Evolutionary conservation across 2,888 invertebrate genomes (phyloP), one percentile per base, ranked within the genome.

Genomic region (Ennomos quercinarius): DNA sequence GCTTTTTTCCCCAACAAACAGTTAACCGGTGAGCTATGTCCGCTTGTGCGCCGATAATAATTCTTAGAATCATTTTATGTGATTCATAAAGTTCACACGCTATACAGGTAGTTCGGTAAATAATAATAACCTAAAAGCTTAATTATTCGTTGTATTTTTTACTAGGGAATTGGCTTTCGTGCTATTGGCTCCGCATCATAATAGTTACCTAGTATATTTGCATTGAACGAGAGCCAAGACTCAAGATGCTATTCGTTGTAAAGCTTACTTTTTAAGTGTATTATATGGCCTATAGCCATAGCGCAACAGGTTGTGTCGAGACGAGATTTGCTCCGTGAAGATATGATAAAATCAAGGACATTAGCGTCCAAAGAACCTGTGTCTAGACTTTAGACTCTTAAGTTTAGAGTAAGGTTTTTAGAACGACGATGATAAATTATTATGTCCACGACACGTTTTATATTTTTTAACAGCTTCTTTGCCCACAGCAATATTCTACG

Each of bases 71-170:
- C 67, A 63, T 70, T 76, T 75, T 74, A 70, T 70, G 66, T 86
- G 87, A 89, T 80, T 87, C 87, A 88, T 70, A 75, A 71, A 67
- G 73, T 81, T 80, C 76, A 72, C 81, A 77, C 78, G 76, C 27
- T 27, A 27, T 27, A 27, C 27, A 36, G 34, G 13, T 27, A 8
- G 38, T 10, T 13, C 12, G 64, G 57, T 39, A 58, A 44, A 38
- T 17, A 2, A 3, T 42, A 11, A 51, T 47, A 27, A 27, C 27
- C 27, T 65, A 61, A 68, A 67, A 70, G 57, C 64, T 59, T 68
- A 69, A 64, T 65, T 68, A 74, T 80, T 77, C 74, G 73, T 74
- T 70, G 72, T 68, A 27, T 72, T 78, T 81, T 84, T 80, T 81
- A 76, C 74, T 70, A 71, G 71, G 78, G 82, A 83, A 77, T 71